phyloP scores from a whole-genome alignment of 1,140 invertebrate species.

The Pentalonia nigronervosa region DNA sequence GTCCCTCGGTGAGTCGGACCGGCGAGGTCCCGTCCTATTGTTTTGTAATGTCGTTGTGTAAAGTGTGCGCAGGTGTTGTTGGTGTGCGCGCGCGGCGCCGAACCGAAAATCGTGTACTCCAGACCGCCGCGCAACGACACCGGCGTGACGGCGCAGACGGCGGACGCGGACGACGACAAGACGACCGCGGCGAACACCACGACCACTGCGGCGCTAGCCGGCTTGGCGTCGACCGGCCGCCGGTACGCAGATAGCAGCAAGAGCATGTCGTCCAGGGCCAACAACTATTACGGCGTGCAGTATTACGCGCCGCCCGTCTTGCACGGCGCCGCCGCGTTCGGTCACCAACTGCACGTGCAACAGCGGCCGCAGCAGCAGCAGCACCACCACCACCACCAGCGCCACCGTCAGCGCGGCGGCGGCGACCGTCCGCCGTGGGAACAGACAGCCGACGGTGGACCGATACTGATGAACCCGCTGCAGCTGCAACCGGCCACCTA shows the following conservation, averaged over 20 bases:
- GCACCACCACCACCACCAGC: not conserved
- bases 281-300: constrained; percentile 9
- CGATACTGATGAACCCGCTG: constrained; percentile 39
- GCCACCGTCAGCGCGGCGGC: not conserved
- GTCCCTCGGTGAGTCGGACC: too few relatives aligned
- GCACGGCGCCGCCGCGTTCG: not conserved
- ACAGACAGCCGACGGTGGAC: not conserved
- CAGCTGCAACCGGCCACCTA: not conserved
- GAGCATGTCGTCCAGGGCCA: constrained; percentile 1
- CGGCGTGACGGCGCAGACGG: not conserved
- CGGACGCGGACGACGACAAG: not conserved
- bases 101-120: not conserved
- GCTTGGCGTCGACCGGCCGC: not conserved
- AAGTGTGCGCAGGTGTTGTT: constrained; percentile 25
- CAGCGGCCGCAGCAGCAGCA: not conserved
- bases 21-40: not conserved
- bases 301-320: constrained; percentile 34
- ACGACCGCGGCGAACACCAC: not conserved
- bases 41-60: not conserved
- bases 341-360: not conserved
- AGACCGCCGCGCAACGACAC: not conserved
- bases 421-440: not conserved
- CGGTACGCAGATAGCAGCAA: constrained; percentile 24
- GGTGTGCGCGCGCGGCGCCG: not conserved
- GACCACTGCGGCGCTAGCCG: not conserved